These are phyloP conservation scores for Drosophila parvula DNA, from an alignment of 1,140 invertebrate genomes.

Conservation along the genomic window DNA sequence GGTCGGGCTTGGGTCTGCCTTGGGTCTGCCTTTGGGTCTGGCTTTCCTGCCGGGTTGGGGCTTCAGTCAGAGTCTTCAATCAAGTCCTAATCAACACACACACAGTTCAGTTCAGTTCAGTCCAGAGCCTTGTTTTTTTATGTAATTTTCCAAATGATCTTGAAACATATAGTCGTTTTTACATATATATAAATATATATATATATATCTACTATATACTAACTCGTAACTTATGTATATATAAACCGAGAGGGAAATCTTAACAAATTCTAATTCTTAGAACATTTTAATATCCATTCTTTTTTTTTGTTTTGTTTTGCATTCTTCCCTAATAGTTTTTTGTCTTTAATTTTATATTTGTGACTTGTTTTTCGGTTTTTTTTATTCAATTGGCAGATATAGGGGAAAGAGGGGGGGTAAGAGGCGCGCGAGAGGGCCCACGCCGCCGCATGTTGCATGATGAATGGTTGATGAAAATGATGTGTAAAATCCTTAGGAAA, in stretches of 20 bases:
- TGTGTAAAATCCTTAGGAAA: conserved; percentile 73
- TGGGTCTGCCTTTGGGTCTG: neutral
- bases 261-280: conserved; percentile 69
- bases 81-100: conserved; percentile 39
- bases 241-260: conserved; percentile 38
- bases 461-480: conserved; percentile 8
- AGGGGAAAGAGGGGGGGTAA: neutral
- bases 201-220: conserved; percentile 52
- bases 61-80: conserved; percentile 34
- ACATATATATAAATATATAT: conserved; percentile 50
- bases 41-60: conserved; percentile 8
- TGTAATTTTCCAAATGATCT: conserved; percentile 83
- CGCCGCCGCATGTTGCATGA: conserved; percentile 57
- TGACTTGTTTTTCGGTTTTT: conserved; percentile 30
- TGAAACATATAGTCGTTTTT: conserved; percentile 83
- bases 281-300: conserved; percentile 25
- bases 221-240: conserved; percentile 58
- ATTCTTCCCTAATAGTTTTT: conserved; percentile 11
- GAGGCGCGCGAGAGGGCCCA: conserved; percentile 59
- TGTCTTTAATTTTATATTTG: neutral
- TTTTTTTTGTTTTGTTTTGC: conserved; percentile 19
- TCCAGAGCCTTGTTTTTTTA: conserved; percentile 55
- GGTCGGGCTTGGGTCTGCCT: conserved; percentile 6
- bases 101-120: conserved; percentile 34
- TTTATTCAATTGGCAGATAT: conserved; percentile 17